Percentiles rank a stretch among this genome's conserved stretches.
Evolutionary conservation across 2,888 invertebrate species (phyloP).

Genomic region (Adelognathus sp.): DNA sequence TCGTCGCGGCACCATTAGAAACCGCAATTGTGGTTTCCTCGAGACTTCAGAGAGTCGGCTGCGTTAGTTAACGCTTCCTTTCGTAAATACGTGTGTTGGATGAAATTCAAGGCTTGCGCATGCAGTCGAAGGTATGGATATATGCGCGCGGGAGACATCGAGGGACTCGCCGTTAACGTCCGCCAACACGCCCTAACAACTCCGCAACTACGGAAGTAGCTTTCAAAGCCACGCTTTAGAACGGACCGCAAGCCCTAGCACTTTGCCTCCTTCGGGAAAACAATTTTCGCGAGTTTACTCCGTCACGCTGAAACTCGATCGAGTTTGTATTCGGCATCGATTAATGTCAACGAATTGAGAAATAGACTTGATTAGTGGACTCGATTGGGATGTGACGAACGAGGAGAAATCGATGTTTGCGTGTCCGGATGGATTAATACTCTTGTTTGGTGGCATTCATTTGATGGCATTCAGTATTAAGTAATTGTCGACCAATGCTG

Average conservation of each 20-base stretch:
- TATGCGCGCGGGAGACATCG: conserved; percentile 18
- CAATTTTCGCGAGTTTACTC: conserved; percentile 17
- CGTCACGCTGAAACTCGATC: not conserved
- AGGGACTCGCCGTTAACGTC: conserved; percentile 15
- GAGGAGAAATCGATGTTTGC: no score
- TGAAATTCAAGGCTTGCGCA: conserved; percentile 17
- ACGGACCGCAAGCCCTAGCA: not conserved
- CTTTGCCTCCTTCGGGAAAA: not conserved
- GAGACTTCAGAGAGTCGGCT: conserved; percentile 39
- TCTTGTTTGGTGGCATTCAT: no score
- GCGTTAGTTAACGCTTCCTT: conserved; percentile 2
- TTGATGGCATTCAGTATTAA: no score
- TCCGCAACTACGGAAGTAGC: conserved; percentile 22
- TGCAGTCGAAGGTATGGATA: not conserved
- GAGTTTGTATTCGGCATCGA: not conserved
- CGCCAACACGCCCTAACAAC: conserved; percentile 12
- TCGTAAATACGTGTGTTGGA: not conserved
- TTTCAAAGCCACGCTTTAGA: not conserved
- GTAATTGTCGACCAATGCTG: no score
- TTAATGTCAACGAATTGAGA: not conserved
- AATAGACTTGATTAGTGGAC: no score
- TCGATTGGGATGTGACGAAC: no score
- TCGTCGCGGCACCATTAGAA: conserved; percentile 36
- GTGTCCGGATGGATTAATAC: no score
- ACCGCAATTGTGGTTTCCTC: conserved; percentile 47